Evolutionary conservation across 2,888 invertebrate genomes (phyloP), one percentile per base, ranked within the genome.

Genomic region (Platycheirus rosarum): DNA sequence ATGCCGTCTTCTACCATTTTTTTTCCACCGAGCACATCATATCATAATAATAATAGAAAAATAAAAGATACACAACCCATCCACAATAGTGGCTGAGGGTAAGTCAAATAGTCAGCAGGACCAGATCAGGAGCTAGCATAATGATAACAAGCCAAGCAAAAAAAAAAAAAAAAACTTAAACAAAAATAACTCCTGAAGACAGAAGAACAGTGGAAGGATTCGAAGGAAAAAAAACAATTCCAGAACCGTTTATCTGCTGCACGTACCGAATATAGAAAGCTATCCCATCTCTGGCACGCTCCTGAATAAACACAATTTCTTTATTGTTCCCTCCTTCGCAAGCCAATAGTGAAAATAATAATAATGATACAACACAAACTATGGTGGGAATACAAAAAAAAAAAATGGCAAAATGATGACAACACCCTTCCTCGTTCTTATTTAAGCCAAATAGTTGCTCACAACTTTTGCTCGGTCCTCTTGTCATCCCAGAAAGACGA

Each of bases 181-280:
- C n/a, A n/a, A n/a, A n/a, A 51, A 32, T 37, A 29, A 53, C n/a
- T 48, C 35, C 37, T 20, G 32, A 32, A 69, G 53, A 48, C 26
- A 44, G 40, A n/a, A n/a, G n/a, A 32, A 32, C 29, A 8, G 29
- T 8, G 29, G 26, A 35, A 44, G 23, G 26, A 63, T 6, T 20
- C 42, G 53, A 37, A 16, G 23, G 49, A 60, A 49, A 35, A 55
- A 76, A 65, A 63, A 37, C 57, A 51, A 71, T 77, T 71, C 49
- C 51, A 53, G 29, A 71, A 77, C 70, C 51, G 42, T 77, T 77
- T 77, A 77, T 77, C 77, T 46, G 18, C 63, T 44, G 77, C 77
- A 78, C 77, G 77, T 78, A 62, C 51, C 18, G 3, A 51, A 71
- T 53, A 60, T 40, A 60, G 65, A 49, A 23, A 51, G 57, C 35